phyloP scores from a whole-genome alignment of 2,113 vertebrate genomes.

The Shinisaurus crocodilurus region DNA sequence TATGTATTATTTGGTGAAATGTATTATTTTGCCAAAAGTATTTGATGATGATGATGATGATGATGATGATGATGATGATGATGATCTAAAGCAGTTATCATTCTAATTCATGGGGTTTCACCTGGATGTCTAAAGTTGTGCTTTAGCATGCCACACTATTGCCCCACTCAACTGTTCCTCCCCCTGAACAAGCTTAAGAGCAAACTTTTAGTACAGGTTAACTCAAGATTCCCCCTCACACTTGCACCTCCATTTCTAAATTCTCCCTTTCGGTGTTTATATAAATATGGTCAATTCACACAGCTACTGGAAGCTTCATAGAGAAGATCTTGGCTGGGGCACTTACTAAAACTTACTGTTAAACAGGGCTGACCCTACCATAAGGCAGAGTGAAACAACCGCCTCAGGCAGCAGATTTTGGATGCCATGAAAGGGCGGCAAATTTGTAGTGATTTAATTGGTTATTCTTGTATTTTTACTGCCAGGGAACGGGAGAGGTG shows the following conservation, averaged over 20 bases:
- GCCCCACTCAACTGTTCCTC: not conserved
- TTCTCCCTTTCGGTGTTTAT: conserved; percentile 9
- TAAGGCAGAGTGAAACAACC: no score
- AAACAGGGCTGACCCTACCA: not conserved
- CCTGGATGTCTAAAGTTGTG: not conserved
- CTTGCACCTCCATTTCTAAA: not conserved
- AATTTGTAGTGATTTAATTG: no score
- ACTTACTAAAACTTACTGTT: not conserved
- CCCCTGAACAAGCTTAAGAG: not conserved
- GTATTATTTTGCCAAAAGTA: not conserved
- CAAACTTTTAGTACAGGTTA: not conserved
- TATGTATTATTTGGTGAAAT: not conserved
- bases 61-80: no score
- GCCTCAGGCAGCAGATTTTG: no score
- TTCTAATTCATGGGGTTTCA: not conserved
- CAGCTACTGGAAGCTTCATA: not conserved
- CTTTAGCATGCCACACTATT: not conserved
- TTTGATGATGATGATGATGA: not conserved
- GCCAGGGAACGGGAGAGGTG: no score
- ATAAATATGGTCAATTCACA: conserved; percentile 22
- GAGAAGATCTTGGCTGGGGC: no score
- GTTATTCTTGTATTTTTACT: no score
- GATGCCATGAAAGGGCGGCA: no score
- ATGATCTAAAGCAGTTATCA: no score
- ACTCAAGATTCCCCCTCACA: not conserved